phyloP scores from a whole-genome alignment of 2,113 vertebrate species.

The Gopherus flavomarginatus region DNA sequence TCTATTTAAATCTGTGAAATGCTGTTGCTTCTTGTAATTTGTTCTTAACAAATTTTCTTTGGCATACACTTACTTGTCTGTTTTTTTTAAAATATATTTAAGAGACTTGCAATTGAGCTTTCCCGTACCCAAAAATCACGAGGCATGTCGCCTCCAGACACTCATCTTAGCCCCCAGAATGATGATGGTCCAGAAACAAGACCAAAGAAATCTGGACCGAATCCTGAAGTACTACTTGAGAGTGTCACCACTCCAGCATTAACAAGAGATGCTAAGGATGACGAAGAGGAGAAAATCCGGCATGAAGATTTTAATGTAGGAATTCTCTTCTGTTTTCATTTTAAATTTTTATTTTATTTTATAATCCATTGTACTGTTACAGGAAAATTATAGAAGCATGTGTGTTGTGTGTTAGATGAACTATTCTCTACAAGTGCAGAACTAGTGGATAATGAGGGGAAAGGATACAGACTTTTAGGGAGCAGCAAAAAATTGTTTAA shows the following conservation, averaged over 20 bases:
- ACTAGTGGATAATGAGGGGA: not conserved
- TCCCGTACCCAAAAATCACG: constrained; percentile 93
- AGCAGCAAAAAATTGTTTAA: not conserved
- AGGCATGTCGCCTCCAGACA: constrained; percentile 91
- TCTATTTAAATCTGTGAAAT: not conserved
- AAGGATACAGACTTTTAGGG: not conserved
- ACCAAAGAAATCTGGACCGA: constrained; percentile 78
- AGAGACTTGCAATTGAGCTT: constrained; percentile 95
- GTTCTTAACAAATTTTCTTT: not conserved
- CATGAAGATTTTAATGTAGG: constrained; percentile 95
- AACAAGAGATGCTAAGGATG: constrained; percentile 81
- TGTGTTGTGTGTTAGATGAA: not conserved
- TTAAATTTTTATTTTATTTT: not conserved
- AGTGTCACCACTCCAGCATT: constrained; percentile 62
- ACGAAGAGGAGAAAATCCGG: constrained; percentile 90
- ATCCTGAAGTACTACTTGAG: constrained; percentile 76
- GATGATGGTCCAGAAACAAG: constrained; percentile 83
- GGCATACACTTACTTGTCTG: not conserved
- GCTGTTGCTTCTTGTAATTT: not conserved
- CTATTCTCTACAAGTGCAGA: not conserved
- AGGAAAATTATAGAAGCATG: not conserved
- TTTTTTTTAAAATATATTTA: constrained; percentile 50
- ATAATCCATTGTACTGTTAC: not conserved
- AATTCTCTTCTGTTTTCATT: not conserved
- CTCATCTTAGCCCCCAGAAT: constrained; percentile 86